A percentile compares a stretch with the other conserved stretches of the same genome.
Evolutionary conservation across 2,888 invertebrate species (phyloP).

Genomic region (Tanytarsus gracilentus): DNA sequence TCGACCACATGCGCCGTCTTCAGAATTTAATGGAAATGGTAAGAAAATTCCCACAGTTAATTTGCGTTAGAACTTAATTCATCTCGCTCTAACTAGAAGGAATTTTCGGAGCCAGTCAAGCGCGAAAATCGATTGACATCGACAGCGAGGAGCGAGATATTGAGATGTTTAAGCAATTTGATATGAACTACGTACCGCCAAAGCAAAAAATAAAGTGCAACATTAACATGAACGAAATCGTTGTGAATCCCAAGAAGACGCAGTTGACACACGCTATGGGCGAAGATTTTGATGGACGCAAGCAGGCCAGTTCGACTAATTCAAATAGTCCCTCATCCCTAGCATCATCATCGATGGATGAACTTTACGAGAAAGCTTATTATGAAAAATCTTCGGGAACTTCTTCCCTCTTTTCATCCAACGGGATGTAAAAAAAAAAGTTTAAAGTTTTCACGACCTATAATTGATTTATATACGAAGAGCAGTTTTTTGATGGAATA

Average conservation of each 20-base stretch:
- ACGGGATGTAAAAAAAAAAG: slow-evolving; percentile 22
- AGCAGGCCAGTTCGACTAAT: slow-evolving; percentile 15
- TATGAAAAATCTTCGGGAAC: slow-evolving; percentile 14
- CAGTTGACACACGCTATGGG: background rate
- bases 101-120: background rate
- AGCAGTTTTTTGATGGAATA: too few species aligned
- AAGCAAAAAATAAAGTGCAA: slow-evolving; percentile 68
- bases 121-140: slow-evolving; percentile 38
- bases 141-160: slow-evolving; percentile 73
- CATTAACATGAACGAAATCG: slow-evolving; percentile 69
- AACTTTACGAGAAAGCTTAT: slow-evolving; percentile 1
- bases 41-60: too few species aligned
- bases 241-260: slow-evolving; percentile 52
- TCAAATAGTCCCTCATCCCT: slow-evolving; percentile 22
- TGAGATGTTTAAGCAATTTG: slow-evolving; percentile 80
- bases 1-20: slow-evolving; percentile 5
- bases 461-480: too few species aligned
- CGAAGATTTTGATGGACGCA: slow-evolving; percentile 9
- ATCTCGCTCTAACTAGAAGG: background rate
- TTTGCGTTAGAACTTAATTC: too few species aligned
- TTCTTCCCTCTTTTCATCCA: slow-evolving; percentile 16
- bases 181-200: slow-evolving; percentile 71
- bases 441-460: too few species aligned
- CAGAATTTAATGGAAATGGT: slow-evolving; percentile 19
- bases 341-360: slow-evolving; percentile 15